Evolutionary conservation across 2,113 vertebrate species (phyloP).

Genomic region (Verasper variegatus): DNA sequence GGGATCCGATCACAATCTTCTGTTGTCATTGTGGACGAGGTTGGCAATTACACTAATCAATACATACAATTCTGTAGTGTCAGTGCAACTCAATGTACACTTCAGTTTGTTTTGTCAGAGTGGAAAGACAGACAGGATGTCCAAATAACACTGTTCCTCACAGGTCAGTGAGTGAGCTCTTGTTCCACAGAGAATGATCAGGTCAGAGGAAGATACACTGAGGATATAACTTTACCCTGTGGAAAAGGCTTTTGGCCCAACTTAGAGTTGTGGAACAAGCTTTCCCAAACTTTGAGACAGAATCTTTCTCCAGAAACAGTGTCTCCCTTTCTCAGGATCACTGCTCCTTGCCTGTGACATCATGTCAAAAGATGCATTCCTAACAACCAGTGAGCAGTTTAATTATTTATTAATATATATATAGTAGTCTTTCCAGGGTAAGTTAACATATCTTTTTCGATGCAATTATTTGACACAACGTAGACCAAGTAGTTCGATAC

Average conservation of each 20-base stretch:
- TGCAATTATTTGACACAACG: too few relatives aligned
- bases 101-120: slow-evolving; percentile 1
- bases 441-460: too few relatives aligned
- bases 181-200: not conserved
- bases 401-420: too few relatives aligned
- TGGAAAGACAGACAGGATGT: not conserved
- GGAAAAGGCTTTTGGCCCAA: not conserved
- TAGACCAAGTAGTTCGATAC: too few relatives aligned
- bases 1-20: not conserved
- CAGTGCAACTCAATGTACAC: not conserved
- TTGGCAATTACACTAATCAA: slow-evolving; percentile 20
- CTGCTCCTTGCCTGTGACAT: too few relatives aligned
- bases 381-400: too few relatives aligned
- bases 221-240: not conserved
- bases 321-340: not conserved
- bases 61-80: slow-evolving; percentile 9
- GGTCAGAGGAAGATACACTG: not conserved
- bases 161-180: not conserved
- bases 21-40: slow-evolving; percentile 7
- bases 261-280: not conserved
- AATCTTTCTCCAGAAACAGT: not conserved
- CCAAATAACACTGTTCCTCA: not conserved
- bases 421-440: too few relatives aligned
- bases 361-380: too few relatives aligned
- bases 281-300: not conserved